These are phyloP conservation scores for Drosophila kurseongensis DNA, from an alignment of 1,140 invertebrate genomes.

Conservation along the genomic window DNA sequence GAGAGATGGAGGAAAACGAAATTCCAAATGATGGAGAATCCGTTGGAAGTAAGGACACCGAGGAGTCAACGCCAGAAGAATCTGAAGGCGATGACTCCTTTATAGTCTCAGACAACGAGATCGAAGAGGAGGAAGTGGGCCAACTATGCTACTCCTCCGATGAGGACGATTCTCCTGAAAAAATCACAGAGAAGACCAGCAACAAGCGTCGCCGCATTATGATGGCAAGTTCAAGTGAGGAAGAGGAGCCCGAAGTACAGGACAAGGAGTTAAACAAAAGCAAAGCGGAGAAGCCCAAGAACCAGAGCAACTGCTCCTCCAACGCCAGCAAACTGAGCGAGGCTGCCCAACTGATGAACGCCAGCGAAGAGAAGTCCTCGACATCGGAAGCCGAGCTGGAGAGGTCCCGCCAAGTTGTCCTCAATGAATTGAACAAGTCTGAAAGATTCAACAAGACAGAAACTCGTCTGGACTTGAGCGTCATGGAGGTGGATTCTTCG, in stretches of 20 bases:
- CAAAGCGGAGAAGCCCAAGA: conserved; percentile 1
- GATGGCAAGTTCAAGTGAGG: conserved; percentile 34
- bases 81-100: conserved; percentile 62
- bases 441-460: conserved; percentile 59
- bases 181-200: neutral
- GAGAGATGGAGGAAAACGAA: conserved; percentile 66
- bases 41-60: conserved; percentile 74
- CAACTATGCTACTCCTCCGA: conserved; percentile 45
- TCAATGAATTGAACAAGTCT: conserved; percentile 45
- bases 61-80: conserved; percentile 16
- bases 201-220: conserved; percentile 56
- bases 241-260: conserved; percentile 4
- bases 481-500: conserved; percentile 25
- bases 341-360: conserved; percentile 28
- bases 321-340: conserved; percentile 52
- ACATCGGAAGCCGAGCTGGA: conserved; percentile 29
- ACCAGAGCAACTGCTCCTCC: conserved; percentile 25
- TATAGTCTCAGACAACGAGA: conserved; percentile 61
- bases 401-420: conserved; percentile 28
- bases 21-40: conserved; percentile 67
- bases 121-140: conserved; percentile 22
- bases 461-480: conserved; percentile 22
- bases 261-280: neutral
- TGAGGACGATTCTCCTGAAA: conserved; percentile 12
- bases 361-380: conserved; percentile 10